Conservation (phyloP, 2,888 invertebrate species). For the Napeogenes inachia region DNA sequence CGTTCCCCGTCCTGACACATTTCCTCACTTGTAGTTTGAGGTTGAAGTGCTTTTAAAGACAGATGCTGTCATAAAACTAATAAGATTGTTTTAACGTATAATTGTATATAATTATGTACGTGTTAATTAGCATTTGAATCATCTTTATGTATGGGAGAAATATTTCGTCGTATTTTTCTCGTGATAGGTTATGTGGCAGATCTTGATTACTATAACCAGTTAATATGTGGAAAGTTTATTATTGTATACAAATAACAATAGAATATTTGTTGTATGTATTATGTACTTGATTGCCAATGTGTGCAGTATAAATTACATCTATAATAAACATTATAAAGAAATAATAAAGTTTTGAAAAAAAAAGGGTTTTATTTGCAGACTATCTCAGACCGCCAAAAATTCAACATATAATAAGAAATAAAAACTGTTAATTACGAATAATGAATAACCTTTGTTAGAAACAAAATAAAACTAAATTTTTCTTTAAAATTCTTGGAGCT, state of each 20-base stretch:
- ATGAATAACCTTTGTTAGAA: too few relatives aligned
- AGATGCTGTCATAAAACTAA: constrained; percentile 63
- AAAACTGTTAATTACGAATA: too few relatives aligned
- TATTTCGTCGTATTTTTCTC: constrained; percentile 51
- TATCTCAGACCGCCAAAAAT: constrained; percentile 6
- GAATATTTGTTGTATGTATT: constrained; percentile 74
- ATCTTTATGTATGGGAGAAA: constrained; percentile 42
- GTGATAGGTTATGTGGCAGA: constrained; percentile 56
- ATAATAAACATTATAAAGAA: constrained; percentile 75
- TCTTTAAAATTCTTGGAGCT: too few relatives aligned
- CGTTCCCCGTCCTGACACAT: constrained; percentile 56
- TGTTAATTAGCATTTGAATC: constrained; percentile 28
- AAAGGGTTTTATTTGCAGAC: constrained; percentile 41
- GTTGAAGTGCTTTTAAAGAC: constrained; percentile 68
- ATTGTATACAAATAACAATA: constrained; percentile 75
- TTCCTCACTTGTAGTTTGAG: constrained; percentile 42
- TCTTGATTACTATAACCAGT: constrained; percentile 70
- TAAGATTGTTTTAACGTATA: constrained; percentile 14
- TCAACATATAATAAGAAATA: too few relatives aligned
- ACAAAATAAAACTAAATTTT: too few relatives aligned
- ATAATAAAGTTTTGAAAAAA: constrained; percentile 73
- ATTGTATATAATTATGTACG: constrained; percentile 47
- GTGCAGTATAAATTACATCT: constrained; percentile 69
- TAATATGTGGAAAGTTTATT: constrained; percentile 75
- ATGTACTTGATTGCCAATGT: constrained; percentile 55